A percentile compares a stretch with the other conserved stretches of the same genome.
Conservation (phyloP, 1,140 invertebrate genomes). For the Bilobella aurantiaca region DNA sequence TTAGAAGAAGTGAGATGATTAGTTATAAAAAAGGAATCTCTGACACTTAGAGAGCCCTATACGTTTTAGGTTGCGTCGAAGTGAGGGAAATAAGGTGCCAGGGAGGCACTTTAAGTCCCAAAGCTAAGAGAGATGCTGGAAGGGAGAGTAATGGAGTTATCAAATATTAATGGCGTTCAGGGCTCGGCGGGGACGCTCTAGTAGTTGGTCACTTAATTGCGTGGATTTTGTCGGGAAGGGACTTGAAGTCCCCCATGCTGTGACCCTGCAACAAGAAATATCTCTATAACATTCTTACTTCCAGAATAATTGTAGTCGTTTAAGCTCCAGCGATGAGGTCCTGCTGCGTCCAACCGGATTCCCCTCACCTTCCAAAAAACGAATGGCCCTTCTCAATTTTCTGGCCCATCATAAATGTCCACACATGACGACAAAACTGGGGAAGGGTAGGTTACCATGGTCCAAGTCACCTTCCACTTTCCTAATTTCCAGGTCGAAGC, state of each 20-base stretch:
- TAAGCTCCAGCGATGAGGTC: conserved; percentile 16
- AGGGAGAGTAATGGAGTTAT: conserved; percentile 32
- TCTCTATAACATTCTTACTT: conserved; percentile 11
- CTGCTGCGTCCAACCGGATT: conserved; percentile 25
- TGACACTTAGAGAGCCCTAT: neutral
- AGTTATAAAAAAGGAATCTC: neutral
- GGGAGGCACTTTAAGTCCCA: too few species aligned
- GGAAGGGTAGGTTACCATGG: too few species aligned
- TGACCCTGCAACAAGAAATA: conserved; percentile 17
- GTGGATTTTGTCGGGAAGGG: conserved; percentile 28
- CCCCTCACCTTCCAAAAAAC: conserved; percentile 5
- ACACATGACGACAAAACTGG: too few species aligned
- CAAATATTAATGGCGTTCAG: conserved; percentile 31
- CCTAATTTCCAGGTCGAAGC: too few species aligned
- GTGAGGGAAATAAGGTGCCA: neutral
- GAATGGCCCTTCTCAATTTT: neutral
- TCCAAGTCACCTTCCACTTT: too few species aligned
- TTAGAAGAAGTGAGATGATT: neutral
- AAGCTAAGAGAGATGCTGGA: too few species aligned
- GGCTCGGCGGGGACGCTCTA: conserved; percentile 26
- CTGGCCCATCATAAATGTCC: neutral
- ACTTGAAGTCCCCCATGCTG: neutral
- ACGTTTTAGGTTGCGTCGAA: too few species aligned
- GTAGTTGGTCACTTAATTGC: conserved; percentile 33
- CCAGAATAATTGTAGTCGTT: conserved; percentile 22